Conservation (phyloP, 2,113 vertebrate genomes). For the Eretmochelys imbricata region DNA sequence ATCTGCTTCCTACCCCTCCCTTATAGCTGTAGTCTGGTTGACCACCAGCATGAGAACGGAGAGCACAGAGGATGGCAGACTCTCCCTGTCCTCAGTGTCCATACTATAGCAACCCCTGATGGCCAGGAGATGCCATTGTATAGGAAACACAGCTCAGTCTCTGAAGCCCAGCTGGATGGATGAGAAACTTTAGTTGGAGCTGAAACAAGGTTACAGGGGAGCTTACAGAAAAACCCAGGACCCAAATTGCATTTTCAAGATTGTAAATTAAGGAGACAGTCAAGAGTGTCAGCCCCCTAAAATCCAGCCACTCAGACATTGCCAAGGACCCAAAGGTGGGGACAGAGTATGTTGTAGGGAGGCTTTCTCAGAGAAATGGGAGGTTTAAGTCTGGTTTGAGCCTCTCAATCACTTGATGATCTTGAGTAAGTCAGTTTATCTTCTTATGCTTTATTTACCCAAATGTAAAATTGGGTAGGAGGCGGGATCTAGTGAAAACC, state of each 20-base stretch:
- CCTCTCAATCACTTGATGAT: background rate
- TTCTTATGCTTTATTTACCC: background rate
- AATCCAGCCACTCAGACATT: background rate
- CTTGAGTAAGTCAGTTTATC: background rate
- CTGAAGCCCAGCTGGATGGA: background rate
- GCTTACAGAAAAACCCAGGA: background rate
- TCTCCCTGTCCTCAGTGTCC: background rate
- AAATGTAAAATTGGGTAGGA: constrained; percentile 10
- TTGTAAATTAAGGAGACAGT: background rate
- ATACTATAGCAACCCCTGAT: background rate
- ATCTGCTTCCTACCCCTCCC: background rate
- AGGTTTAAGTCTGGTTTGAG: background rate
- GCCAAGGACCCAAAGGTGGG: background rate
- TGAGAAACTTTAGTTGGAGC: background rate
- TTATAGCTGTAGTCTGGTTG: background rate
- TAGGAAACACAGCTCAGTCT: background rate
- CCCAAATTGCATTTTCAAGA: background rate
- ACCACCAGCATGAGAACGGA: background rate
- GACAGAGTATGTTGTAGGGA: background rate
- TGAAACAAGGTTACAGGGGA: background rate
- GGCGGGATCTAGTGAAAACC: constrained; percentile 13
- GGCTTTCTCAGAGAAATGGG: background rate
- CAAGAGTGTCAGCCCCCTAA: background rate
- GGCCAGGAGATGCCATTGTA: background rate
- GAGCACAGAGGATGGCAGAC: background rate